Conservation (phyloP, 2,888 invertebrate genomes). For the Parochlus steinenii region DNA sequence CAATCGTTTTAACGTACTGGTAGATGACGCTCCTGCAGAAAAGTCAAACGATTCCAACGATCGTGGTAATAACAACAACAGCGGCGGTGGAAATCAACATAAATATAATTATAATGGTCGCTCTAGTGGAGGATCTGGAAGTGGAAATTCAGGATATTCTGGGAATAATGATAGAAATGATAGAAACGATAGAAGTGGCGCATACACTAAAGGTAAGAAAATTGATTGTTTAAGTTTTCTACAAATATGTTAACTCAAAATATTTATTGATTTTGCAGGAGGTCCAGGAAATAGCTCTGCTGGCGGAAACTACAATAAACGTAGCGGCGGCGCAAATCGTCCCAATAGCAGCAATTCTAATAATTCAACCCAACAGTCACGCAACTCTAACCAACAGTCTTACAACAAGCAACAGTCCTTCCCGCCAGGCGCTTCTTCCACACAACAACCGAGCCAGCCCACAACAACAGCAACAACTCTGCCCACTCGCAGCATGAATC, state of each 20-base stretch:
- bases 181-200: not conserved
- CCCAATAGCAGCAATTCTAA: too few species aligned
- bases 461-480: slow-evolving; percentile 1
- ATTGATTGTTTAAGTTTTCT: too few species aligned
- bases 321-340: too few species aligned
- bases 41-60: slow-evolving; percentile 1
- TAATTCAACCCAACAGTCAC: too few species aligned
- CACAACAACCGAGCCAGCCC: slow-evolving; percentile 1
- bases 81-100: not conserved
- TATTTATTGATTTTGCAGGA: too few species aligned
- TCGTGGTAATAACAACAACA: too few species aligned
- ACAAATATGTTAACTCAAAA: too few species aligned
- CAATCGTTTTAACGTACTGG: slow-evolving; percentile 8
- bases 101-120: slow-evolving; percentile 6
- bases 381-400: too few species aligned
- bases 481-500: slow-evolving; percentile 5
- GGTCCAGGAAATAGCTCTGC: too few species aligned
- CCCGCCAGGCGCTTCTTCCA: slow-evolving; percentile 1
- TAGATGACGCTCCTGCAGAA: slow-evolving; percentile 5
- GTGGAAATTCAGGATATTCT: not conserved
- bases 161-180: slow-evolving; percentile 3
- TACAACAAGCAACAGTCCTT: not conserved
- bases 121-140: slow-evolving; percentile 3
- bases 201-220: too few species aligned
- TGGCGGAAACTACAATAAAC: too few species aligned